Evolutionary conservation across 1,140 invertebrate species (phyloP).

Genomic region (Telenomus remus): DNA sequence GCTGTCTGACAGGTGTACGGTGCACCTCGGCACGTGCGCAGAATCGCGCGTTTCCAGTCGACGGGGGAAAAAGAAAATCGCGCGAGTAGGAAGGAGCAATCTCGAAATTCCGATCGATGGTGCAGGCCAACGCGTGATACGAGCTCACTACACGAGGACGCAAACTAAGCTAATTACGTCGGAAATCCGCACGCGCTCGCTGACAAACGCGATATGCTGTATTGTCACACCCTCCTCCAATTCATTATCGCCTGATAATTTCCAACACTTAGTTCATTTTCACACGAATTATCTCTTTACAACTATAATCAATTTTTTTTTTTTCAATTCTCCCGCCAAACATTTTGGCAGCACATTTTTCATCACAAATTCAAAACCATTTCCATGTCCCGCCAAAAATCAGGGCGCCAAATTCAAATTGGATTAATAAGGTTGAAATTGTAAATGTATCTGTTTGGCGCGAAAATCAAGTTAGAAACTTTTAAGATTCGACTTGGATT

Average conservation of each 20-base stretch:
- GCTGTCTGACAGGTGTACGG: conserved; percentile 47
- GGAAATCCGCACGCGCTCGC: conserved; percentile 25
- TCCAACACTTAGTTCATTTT: background rate
- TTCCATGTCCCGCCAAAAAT: conserved; percentile 10
- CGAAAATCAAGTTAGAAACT: no score
- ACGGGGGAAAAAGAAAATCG: conserved; percentile 18
- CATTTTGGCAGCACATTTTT: no score
- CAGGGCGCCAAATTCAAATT: conserved; percentile 11
- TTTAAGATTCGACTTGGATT: no score
- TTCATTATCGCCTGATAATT: background rate
- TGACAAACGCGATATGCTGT: background rate
- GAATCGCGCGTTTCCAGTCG: conserved; percentile 22
- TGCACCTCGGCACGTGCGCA: conserved; percentile 50
- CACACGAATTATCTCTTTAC: no score
- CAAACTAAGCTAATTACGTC: conserved; percentile 41
- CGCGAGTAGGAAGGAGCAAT: conserved; percentile 42
- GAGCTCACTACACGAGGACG: conserved; percentile 27
- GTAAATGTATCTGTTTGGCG: no score
- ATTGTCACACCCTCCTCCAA: background rate
- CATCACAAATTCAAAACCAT: background rate
- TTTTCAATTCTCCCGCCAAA: no score
- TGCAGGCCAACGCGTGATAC: conserved; percentile 34
- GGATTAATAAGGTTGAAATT: background rate
- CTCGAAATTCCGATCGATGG: conserved; percentile 47
- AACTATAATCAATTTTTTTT: no score